Evolutionary conservation across 2,888 invertebrate genomes (phyloP), one percentile per base, ranked within the genome.

Genomic region (Rotaria socialis): DNA sequence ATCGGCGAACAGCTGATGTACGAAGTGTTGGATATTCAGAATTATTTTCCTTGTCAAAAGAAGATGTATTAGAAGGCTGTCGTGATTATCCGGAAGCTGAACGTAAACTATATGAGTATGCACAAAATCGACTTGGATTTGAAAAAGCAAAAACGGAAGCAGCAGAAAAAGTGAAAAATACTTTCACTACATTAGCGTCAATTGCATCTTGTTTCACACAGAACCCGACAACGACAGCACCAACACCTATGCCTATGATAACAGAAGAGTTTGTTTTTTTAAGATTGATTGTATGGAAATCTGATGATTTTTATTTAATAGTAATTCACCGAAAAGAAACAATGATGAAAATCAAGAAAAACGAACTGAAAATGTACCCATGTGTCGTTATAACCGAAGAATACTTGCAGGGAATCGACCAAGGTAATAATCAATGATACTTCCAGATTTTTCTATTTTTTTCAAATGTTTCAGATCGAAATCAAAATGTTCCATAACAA

Each of bases 1-100:
- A 96, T 16, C 97, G 88, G 85, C 89, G 89, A 27, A 90, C 89
- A n/a, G 90, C 90, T 43, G 90, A 90, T 87, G 90, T 90, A 11
- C 87, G 89, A 74, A 89, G 90, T 16, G 87, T 89, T 22, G 90
- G 90, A 0, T 90, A 89, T 86, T 89, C 90, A 1, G 90, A 90
- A 80, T 87, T 90, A 14, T 88, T 90, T 24, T 88, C 89, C 84
- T 87, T 90, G 35, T 90, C 90, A 5, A 87, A 89, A 43, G 88
- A 88, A 86, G 90, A 90, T 87, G 88, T 90, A 0, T 88, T 89
- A 87, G 86, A 89, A 84, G 89, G 85, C 27, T 74, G 85, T 16
- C 85, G 84, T 27, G 87, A 87, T 56, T 87, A 87, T 84, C 87
- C 87, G 4, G 85, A 87, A 60, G 87, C 87, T n/a, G 87, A 87